Evolutionary conservation across 2,113 vertebrate genomes (phyloP), one percentile per base, ranked within the genome.

Genomic region (Circaetus cinerascens): DNA sequence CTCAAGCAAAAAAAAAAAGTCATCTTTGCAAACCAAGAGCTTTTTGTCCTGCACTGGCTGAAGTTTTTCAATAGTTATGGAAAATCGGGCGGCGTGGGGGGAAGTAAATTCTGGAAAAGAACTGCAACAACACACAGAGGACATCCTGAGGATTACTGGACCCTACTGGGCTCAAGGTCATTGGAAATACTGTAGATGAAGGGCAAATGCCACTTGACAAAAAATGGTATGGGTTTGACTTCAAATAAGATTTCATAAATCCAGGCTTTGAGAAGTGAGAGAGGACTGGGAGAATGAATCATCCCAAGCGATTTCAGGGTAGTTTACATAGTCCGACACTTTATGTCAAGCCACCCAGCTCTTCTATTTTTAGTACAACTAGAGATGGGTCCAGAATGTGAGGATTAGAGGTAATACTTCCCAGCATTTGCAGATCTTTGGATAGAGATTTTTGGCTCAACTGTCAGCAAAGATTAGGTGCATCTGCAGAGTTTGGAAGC

Each of bases 241-340:
- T 95, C 86, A 91, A 95, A 68, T 72, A 93, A 88, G 43, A 51
- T 77, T 85, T 92, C 48, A 87, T 84, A 94, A 92, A 95, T 63
- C 80, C n/a, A 56, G 36, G 40, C 23, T 91, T 64, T 75, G 43
- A 53, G 56, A 78, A 77, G 23, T 10, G 27, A 92, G 72, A 85
- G 60, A 59, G 46, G 56, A 81, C 60, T 78, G 68, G 41, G 56
- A 86, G 46, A 95, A 91, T 84, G 56, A 97, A 95, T 97, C 68
- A 93, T 86, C 56, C 34, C 60, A 77, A 95, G 48, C 36, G 84
- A 87, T 88, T 97, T 92, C 64, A 88, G 48, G 29, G 40, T 48
- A 78, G 88, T 95, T 97, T 95, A 92, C 80, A 78, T 48, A 93
- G 92, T 81, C 76, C 86, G 86, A 85, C 92, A 81, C 60, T 92